Evolutionary conservation across 2,888 invertebrate genomes (phyloP), one percentile per base, ranked within the genome.

Genomic region (Therioaphis trifolii): DNA sequence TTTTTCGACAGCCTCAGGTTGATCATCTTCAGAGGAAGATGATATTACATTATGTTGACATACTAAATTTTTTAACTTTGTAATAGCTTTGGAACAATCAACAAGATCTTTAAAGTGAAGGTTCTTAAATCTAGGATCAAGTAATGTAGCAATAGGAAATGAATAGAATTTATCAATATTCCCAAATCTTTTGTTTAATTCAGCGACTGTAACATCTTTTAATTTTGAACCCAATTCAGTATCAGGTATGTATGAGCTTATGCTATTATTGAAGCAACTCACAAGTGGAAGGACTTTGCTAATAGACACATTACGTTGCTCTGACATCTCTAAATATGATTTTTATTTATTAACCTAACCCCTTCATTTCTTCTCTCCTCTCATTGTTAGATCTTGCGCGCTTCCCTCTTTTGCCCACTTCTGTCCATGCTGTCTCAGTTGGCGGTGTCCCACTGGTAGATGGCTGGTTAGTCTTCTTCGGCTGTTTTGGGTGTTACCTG

Each of bases 81-180:
- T 18, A 63, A 63, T 63, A 63, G 61, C 61, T 63, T 63, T 63
- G 61, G 29, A 63, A 63, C 61, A 63, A 63, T 63, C 68, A 68
- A 21, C 43, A 40, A 40, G 40, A 43, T 68, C 68, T 35, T 43
- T 68, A 9, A 68, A 68, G 7, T 68, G 40, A 68, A 68, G 40
- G n/a, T 68, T 29, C n/a, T 35, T 27, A n/a, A n/a, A n/a, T n/a
- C 68, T 68, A 40, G 68, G 68, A 68, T 68, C 68, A 29, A 68
- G 40, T 40, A 68, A 40, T 68, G 68, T 68, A 40, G 68, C 68
- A 68, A 68, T 68, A 68, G 68, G 35, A 68, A 68, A 40, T 40
- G 40, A 40, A 40, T 68, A 40, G 18, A 68, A 29, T 40, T 68
- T 40, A n/a, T 68, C 40, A 68, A 40, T 27, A 61, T 61, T 61